These are phyloP conservation scores for Himantopus leucocephalus DNA, from an alignment of 2,113 vertebrate genomes.

Conservation along the genomic window DNA sequence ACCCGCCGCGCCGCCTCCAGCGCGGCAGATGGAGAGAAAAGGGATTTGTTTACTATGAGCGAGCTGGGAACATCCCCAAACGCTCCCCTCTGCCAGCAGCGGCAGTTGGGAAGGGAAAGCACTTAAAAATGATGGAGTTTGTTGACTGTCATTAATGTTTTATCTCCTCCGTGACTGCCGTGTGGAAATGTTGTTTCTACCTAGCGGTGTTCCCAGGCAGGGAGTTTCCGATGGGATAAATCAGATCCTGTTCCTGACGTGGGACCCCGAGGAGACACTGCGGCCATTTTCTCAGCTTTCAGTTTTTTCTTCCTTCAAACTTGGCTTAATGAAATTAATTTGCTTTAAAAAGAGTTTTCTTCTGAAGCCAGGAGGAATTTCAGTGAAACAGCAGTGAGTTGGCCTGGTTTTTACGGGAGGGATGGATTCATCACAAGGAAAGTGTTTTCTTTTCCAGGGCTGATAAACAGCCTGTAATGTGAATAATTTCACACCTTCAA, in stretches of 20 bases:
- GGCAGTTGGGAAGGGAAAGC: conserved; percentile 12
- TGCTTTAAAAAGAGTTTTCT: neutral
- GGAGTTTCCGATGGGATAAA: neutral
- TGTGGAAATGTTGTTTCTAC: neutral
- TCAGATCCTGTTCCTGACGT: neutral
- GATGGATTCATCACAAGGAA: neutral
- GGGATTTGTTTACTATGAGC: conserved; percentile 31
- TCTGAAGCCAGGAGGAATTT: neutral
- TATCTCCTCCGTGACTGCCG: neutral
- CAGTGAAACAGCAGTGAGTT: neutral
- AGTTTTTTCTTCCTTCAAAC: neutral
- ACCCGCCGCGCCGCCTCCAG: fast-evolving
- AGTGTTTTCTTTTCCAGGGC: neutral
- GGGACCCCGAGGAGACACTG: neutral
- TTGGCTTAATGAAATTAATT: neutral
- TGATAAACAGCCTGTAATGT: neutral
- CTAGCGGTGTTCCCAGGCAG: neutral
- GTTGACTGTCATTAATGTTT: conserved; percentile 24
- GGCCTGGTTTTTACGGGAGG: neutral
- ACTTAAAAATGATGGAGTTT: conserved; percentile 15
- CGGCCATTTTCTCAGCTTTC: neutral
- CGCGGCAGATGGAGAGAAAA: neutral
- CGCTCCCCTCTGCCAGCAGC: conserved; percentile 38
- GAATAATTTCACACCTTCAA: neutral
- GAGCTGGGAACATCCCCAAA: conserved; percentile 31